Percentiles rank a stretch among this genome's conserved stretches.
Evolutionary conservation across 1,140 invertebrate genomes (phyloP).

Genomic region (Maniola jurtina): DNA sequence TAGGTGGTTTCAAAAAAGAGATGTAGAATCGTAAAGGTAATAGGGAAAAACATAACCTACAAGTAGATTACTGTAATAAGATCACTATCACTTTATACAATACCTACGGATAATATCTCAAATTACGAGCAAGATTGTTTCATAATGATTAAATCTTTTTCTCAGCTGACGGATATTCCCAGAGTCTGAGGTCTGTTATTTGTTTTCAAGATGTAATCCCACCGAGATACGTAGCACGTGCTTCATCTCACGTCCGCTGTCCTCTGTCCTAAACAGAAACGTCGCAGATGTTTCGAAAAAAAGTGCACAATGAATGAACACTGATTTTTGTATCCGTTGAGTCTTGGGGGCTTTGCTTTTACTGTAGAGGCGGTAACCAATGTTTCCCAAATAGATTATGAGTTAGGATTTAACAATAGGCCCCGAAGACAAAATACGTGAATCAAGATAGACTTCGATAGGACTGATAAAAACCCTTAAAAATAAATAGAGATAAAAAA

Average conservation of each 20-base stretch:
- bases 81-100: background rate
- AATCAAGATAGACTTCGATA: too few species aligned
- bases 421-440: too few species aligned
- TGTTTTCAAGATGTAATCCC: constrained; percentile 4
- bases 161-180: background rate
- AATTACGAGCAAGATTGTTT: background rate
- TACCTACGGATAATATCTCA: background rate
- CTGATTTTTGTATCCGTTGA: constrained; percentile 37
- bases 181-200: constrained; percentile 13
- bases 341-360: constrained; percentile 44
- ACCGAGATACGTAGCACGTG: constrained; percentile 44
- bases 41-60: background rate
- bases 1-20: too few species aligned
- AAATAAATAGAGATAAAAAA: too few species aligned
- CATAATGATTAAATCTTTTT: background rate
- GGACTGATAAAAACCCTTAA: too few species aligned
- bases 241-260: constrained; percentile 38
- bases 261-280: constrained; percentile 44
- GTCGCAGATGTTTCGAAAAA: constrained; percentile 56
- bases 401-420: too few species aligned
- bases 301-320: constrained; percentile 45
- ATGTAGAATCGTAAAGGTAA: background rate
- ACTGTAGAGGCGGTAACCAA: constrained; percentile 10
- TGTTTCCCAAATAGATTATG: background rate
- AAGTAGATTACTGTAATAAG: background rate